Evolutionary conservation across 2,888 invertebrate species (phyloP).

Genomic region (Caenorhabditis sp.): DNA sequence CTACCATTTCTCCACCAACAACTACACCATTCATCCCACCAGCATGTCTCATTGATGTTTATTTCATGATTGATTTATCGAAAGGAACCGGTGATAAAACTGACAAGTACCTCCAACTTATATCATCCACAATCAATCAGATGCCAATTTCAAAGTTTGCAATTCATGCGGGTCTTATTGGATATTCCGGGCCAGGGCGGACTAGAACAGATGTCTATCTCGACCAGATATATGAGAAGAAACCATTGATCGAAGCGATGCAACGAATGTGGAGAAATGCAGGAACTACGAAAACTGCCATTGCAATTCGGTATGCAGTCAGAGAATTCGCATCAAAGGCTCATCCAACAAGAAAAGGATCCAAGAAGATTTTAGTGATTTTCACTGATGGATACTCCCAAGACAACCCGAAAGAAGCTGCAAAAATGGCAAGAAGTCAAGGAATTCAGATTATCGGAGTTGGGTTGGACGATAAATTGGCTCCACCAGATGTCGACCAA

Average conservation of each 20-base stretch:
- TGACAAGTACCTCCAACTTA: slow-evolving; percentile 47
- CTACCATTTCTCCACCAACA: slow-evolving; percentile 8
- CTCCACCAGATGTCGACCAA: slow-evolving; percentile 51
- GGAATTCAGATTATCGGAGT: slow-evolving; percentile 56
- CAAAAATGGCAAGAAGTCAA: slow-evolving; percentile 40
- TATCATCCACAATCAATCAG: slow-evolving; percentile 34
- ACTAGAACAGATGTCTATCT: slow-evolving; percentile 33
- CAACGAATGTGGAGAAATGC: slow-evolving; percentile 51
- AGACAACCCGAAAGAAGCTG: slow-evolving; percentile 53
- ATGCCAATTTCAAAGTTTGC: slow-evolving; percentile 42
- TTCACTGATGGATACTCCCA: slow-evolving; percentile 65
- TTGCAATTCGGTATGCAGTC: slow-evolving; percentile 51
- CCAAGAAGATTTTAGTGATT: slow-evolving; percentile 52
- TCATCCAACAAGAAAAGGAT: slow-evolving; percentile 43
- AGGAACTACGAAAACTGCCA: slow-evolving; percentile 59
- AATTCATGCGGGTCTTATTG: slow-evolving; percentile 42
- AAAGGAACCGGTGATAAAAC: slow-evolving; percentile 52
- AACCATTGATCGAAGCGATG: slow-evolving; percentile 51
- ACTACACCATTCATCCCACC: slow-evolving; percentile 12
- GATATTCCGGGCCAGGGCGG: slow-evolving; percentile 48
- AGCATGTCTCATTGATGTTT: slow-evolving; percentile 37
- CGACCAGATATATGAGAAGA: slow-evolving; percentile 43
- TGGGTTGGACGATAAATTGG: slow-evolving; percentile 47
- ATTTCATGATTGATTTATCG: slow-evolving; percentile 46
- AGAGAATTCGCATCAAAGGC: slow-evolving; percentile 42